phyloP scores from a whole-genome alignment of 2,113 vertebrate species.

The Mystacornis crossleyi region DNA sequence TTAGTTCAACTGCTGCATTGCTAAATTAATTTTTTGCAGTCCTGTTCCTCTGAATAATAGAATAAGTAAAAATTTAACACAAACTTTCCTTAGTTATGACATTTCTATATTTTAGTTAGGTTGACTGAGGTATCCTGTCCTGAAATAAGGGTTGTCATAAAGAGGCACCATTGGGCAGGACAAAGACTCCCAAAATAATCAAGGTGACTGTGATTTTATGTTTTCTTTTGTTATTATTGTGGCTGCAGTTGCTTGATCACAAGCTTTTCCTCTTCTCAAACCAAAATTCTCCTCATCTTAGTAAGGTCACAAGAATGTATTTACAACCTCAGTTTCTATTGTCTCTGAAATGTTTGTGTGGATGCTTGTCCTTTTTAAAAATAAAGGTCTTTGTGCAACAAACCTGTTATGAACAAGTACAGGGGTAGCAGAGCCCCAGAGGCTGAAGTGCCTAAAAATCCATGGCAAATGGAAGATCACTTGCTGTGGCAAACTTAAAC shows the following conservation, averaged over 20 bases:
- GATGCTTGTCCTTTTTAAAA: not conserved
- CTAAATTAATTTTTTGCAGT: not conserved
- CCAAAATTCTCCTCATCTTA: not conserved
- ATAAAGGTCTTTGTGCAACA: not conserved
- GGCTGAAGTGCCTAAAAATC: not conserved
- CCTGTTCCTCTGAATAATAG: not conserved
- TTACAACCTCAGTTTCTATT: not conserved
- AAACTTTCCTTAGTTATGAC: not conserved
- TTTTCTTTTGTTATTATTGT: not conserved
- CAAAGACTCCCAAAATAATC: not conserved
- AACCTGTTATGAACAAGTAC: not conserved
- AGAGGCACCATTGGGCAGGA: not conserved
- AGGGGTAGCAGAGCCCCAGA: not conserved
- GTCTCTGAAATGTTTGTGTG: not conserved
- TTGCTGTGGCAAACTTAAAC: not conserved
- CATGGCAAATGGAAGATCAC: not conserved
- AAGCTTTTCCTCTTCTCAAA: not conserved
- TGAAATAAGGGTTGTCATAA: not conserved
- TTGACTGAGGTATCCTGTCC: not conserved
- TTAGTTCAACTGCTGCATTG: not conserved
- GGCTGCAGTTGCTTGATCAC: not conserved
- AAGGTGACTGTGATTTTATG: not conserved
- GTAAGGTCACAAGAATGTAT: not conserved
- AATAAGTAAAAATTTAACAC: not conserved
- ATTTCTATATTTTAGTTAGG: not conserved